Percentiles rank a stretch among this genome's conserved stretches.
Conservation (phyloP, 2,888 invertebrate genomes). For the Oscheius myriophilus region DNA sequence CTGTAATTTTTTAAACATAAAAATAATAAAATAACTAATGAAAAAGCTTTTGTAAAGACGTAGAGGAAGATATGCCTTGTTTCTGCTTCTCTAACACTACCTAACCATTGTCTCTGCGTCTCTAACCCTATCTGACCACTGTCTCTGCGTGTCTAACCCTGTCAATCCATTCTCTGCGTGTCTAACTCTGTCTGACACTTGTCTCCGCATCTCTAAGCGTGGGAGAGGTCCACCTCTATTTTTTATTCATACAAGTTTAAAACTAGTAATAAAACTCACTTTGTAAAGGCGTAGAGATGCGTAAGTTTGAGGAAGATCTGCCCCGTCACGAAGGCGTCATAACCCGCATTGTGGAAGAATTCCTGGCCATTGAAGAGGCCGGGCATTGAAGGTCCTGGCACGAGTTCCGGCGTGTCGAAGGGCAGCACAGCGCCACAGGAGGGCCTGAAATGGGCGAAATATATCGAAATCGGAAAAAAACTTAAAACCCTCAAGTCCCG, state of each 20-base stretch:
- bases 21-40: neutral
- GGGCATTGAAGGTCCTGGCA: neutral
- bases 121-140: no score
- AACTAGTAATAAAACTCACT: neutral
- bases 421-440: slow-evolving; percentile 38
- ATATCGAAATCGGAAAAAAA: no score
- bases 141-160: no score
- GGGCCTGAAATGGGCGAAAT: slow-evolving; percentile 23
- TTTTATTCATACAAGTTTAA: no score
- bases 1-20: neutral
- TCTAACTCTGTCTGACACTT: no score
- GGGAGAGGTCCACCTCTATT: no score
- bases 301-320: slow-evolving; percentile 29
- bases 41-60: neutral
- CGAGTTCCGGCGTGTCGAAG: slow-evolving; percentile 29
- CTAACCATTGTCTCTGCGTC: no score
- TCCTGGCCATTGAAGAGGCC: neutral
- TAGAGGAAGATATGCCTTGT: neutral
- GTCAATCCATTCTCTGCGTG: no score
- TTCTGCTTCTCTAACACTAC: no score
- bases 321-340: slow-evolving; percentile 38
- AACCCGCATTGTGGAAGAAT: slow-evolving; percentile 39
- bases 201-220: no score
- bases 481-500: neutral
- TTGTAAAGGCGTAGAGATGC: slow-evolving; percentile 23